Evolutionary conservation across 2,888 invertebrate species (phyloP).

Genomic region (Sceliomorpha sp.): DNA sequence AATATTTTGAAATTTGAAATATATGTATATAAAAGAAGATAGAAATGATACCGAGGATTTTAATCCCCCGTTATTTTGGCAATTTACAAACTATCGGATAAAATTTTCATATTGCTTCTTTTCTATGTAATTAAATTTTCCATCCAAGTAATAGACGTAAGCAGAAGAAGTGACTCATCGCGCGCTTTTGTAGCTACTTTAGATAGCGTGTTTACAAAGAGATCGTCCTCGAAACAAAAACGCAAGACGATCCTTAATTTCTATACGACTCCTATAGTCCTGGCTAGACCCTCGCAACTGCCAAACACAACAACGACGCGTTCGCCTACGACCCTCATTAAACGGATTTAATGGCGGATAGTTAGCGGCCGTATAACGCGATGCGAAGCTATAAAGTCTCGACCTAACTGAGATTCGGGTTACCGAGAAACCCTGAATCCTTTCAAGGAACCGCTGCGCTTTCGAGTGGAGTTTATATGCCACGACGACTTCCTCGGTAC

Average conservation of each 20-base stretch:
- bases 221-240: conserved; percentile 21
- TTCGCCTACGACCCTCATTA: conserved; percentile 67
- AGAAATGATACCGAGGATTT: no score
- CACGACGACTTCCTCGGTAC: no score
- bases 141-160: no score
- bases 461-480: conserved; percentile 1
- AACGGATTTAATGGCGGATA: conserved; percentile 74
- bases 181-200: no score
- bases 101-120: no score
- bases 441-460: conserved; percentile 35
- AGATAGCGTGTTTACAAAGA: no score
- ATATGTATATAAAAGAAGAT: no score
- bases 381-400: conserved; percentile 52
- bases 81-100: no score
- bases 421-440: conserved; percentile 61
- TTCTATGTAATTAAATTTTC: no score
- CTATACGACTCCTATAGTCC: conserved; percentile 27
- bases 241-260: conserved; percentile 25
- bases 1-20: no score
- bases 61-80: no score
- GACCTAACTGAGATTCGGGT: conserved; percentile 50
- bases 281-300: conserved; percentile 4
- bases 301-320: conserved; percentile 11
- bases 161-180: no score
- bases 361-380: conserved; percentile 71